A percentile compares a stretch with the other conserved stretches of the same genome.
These are phyloP conservation scores for Campoplex capitator DNA, from an alignment of 2,888 invertebrate genomes.

Conservation along the genomic window DNA sequence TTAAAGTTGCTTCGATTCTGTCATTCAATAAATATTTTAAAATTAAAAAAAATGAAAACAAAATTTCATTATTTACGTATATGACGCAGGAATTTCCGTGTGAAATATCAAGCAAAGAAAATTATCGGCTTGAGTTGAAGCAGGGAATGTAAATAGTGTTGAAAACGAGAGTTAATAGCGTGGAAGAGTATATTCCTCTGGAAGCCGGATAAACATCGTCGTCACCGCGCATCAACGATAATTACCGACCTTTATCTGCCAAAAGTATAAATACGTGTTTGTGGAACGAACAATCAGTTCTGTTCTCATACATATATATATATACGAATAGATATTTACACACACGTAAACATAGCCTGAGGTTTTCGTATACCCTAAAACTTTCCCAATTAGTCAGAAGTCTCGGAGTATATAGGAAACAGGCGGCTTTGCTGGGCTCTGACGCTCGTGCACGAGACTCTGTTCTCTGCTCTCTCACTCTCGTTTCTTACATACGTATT, in stretches of 20 bases:
- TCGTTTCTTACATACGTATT: constrained; percentile 33
- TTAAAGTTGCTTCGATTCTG: too few relatives aligned
- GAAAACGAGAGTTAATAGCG: background rate
- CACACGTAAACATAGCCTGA: background rate
- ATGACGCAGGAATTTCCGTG: too few relatives aligned
- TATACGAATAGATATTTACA: background rate
- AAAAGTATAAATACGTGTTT: constrained; percentile 36
- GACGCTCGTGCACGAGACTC: constrained; percentile 8
- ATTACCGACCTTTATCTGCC: constrained; percentile 59
- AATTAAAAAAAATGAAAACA: too few relatives aligned
- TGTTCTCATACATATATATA: background rate
- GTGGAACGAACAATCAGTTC: constrained; percentile 38
- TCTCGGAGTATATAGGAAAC: constrained; percentile 51
- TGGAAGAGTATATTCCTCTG: background rate
- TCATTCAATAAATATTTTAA: too few relatives aligned
- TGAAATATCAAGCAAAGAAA: too few relatives aligned
- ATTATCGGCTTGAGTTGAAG: background rate
- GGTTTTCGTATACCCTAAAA: constrained; percentile 63
- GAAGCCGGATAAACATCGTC: constrained; percentile 32
- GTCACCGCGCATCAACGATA: constrained; percentile 29
- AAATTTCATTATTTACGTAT: too few relatives aligned
- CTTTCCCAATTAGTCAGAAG: constrained; percentile 76
- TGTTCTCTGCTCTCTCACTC: background rate
- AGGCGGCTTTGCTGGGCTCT: constrained; percentile 15
- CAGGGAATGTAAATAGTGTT: background rate